Evolutionary conservation across 2,797 vertebrate species (phyloP), one percentile per base, ranked within the genome.

Genomic region (Danio jaintianensis): DNA sequence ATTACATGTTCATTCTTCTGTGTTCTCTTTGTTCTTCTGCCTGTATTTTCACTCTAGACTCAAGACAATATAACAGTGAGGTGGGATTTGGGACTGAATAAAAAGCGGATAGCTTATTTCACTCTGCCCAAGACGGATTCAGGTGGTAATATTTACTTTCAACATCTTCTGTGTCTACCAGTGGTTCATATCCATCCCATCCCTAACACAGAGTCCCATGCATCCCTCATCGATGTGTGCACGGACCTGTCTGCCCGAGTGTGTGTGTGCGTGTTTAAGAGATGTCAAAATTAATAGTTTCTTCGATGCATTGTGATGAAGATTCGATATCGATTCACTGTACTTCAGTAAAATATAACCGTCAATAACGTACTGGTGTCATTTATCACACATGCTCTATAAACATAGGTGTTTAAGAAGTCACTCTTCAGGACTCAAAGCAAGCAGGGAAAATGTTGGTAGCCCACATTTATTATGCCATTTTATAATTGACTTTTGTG

Each of bases 21-120:
- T 45, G 29, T 47, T 47, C 22, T 13, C 18, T 48, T 13, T 55
- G 16, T 12, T 66, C 64, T 4, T 50, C 7, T 50, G 7, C 20
- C 29, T 59, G 11, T 36, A 42, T 73, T 47, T 52, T 4, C 45
- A 6, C 22, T 53, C n/a, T 85, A 99, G 98, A 99, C 98, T 82
- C 98, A 99, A 92, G 98, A 99, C 91, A 99, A 98, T 94, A 99
- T 99, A 93, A 99, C 98, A 12, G 97, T 99, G 90, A 96, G 98
- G 89, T 99, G 98, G 98, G 98, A 99, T 93, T 95, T 99, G 92
- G 98, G 98, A 78, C 95, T 99, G 91, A 99, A 99, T 95, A 99
- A 99, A 96, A 99, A 99, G 90, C 94, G 97, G 93, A 99, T 99
- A 93, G 98, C 98, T 86, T 99, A 99, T 94, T 99, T 99, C 94